Conservation (phyloP, 2,797 vertebrate species). For the Enteromius radiatus region DNA sequence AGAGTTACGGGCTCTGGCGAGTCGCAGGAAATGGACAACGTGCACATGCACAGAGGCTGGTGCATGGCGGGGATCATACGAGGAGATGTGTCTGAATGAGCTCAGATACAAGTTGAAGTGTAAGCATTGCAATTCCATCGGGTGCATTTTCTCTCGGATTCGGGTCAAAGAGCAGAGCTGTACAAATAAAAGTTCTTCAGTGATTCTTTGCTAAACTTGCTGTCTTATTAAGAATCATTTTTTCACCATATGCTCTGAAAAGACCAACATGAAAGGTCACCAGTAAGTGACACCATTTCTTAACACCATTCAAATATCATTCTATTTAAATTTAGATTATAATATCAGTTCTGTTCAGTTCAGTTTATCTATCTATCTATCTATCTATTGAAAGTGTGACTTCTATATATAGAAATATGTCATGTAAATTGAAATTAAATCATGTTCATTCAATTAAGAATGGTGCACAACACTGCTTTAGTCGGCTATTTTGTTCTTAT, state of each 20-base stretch:
- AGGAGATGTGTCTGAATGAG: neutral
- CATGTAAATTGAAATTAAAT: no score
- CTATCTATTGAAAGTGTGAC: no score
- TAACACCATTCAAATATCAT: neutral
- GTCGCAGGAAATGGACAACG: neutral
- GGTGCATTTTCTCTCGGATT: neutral
- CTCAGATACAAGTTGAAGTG: neutral
- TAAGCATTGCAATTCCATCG: neutral
- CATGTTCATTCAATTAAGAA: no score
- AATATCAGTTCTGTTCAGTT: no score
- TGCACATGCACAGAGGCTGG: neutral
- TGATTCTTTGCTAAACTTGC: neutral
- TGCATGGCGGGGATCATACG: neutral
- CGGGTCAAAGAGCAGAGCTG: neutral
- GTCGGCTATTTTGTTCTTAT: no score
- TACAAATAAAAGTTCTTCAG: neutral
- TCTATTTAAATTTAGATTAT: neutral
- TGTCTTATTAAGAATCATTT: slow-evolving; percentile 9
- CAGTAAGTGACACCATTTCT: neutral
- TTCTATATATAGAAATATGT: no score
- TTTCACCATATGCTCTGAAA: neutral
- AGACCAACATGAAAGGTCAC: neutral
- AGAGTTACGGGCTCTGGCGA: neutral
- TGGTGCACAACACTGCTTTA: no score
- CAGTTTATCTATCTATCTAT: neutral